phyloP scores from a whole-genome alignment of 2,888 invertebrate genomes.

The Parnassius smintheus region DNA sequence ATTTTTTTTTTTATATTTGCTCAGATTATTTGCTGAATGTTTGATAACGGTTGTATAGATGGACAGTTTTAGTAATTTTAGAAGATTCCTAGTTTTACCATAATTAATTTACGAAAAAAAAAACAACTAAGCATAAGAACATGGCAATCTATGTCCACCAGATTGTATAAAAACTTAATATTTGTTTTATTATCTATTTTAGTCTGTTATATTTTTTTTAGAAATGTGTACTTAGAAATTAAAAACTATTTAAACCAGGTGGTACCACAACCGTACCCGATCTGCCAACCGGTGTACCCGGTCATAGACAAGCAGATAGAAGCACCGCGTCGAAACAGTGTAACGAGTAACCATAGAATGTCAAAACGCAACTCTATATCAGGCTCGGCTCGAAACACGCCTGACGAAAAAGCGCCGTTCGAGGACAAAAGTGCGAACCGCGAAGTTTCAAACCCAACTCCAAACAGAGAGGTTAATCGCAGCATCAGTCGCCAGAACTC shows the following conservation, averaged over 20 bases:
- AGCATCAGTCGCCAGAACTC: slow-evolving; percentile 31
- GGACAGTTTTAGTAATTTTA: too few species aligned
- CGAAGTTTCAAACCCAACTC: background rate
- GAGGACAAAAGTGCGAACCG: slow-evolving; percentile 25
- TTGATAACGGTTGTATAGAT: too few species aligned
- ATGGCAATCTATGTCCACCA: too few species aligned
- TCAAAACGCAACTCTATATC: slow-evolving; percentile 40
- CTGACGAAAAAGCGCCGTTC: slow-evolving; percentile 37
- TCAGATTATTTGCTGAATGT: too few species aligned
- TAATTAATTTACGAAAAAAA: too few species aligned
- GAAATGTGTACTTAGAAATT: too few species aligned
- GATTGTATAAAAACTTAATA: too few species aligned
- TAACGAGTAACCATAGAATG: slow-evolving; percentile 29
- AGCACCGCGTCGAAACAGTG: slow-evolving; percentile 31
- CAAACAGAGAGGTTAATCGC: slow-evolving; percentile 15
- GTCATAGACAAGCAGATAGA: slow-evolving; percentile 41
- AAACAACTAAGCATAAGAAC: too few species aligned
- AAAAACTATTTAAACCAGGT: slow-evolving; percentile 40
- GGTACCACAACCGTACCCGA: slow-evolving; percentile 56
- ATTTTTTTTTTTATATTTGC: too few species aligned
- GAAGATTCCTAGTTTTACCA: too few species aligned
- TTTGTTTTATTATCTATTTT: too few species aligned
- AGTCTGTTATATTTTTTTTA: too few species aligned
- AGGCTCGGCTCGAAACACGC: slow-evolving; percentile 45
- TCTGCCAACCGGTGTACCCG: slow-evolving; percentile 55